Conservation (phyloP, 2,113 vertebrate genomes). For the Psephotus haematonotus region DNA sequence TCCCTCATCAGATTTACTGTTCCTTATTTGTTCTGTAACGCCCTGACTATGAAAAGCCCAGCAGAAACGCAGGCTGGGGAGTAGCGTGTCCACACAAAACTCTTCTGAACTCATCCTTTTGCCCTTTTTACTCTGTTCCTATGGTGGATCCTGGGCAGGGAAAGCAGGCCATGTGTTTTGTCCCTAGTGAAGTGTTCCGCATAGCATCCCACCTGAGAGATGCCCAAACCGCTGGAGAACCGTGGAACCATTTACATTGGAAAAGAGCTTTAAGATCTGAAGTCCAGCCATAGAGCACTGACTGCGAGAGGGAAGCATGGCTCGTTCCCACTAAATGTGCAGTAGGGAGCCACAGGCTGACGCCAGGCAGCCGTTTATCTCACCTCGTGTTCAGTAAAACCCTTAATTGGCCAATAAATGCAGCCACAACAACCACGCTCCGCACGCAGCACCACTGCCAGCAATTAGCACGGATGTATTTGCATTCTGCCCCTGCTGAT, state of each 20-base stretch:
- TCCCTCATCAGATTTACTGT: too few relatives aligned
- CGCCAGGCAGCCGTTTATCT: constrained; percentile 30
- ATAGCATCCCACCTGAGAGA: rapidly evolving
- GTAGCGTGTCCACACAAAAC: not conserved
- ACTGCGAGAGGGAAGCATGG: rapidly evolving
- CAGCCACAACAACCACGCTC: not conserved
- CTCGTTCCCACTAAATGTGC: not conserved
- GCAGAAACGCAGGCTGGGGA: not conserved
- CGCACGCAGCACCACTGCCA: not conserved
- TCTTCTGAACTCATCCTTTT: not conserved
- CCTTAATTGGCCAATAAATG: constrained; percentile 80
- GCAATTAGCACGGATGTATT: constrained; percentile 76
- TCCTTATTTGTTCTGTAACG: not conserved
- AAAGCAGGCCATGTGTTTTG: not conserved
- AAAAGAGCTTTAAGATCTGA: not conserved
- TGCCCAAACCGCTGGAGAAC: not conserved
- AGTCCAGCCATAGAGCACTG: rapidly evolving
- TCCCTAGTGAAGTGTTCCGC: rapidly evolving
- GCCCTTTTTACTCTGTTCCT: too few relatives aligned
- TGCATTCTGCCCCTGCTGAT: constrained; percentile 24
- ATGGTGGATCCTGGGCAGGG: not conserved
- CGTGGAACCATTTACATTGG: not conserved
- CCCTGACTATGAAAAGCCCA: not conserved
- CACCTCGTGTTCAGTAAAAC: constrained; percentile 45
- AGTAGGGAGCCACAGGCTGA: not conserved